phyloP scores from a whole-genome alignment of 2,888 invertebrate genomes.

The Atethmia centrago region DNA sequence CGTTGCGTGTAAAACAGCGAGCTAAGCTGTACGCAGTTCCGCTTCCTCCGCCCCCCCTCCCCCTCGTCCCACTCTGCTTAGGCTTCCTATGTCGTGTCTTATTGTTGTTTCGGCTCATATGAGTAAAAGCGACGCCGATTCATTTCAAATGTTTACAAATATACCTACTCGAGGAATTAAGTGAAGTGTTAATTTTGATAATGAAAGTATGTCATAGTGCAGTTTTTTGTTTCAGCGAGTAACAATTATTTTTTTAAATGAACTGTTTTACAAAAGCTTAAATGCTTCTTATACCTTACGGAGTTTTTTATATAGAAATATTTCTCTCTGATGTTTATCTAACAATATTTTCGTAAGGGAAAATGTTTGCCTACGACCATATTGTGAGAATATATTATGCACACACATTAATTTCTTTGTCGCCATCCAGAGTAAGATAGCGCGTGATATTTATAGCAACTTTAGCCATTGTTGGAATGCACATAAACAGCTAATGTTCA shows the following conservation, averaged over 20 bases:
- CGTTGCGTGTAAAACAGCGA: constrained; percentile 71
- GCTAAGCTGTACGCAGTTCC: constrained; percentile 64
- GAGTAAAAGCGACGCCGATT: constrained; percentile 17
- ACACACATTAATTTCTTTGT: constrained; percentile 35
- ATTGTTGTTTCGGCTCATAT: constrained; percentile 44
- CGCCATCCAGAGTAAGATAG: constrained; percentile 30
- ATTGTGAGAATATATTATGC: constrained; percentile 21
- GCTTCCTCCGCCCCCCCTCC: constrained; percentile 26
- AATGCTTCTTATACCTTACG: background rate
- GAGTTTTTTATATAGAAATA: background rate
- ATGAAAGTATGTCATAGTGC: background rate
- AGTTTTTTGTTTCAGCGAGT: background rate
- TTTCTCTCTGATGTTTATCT: constrained; percentile 3
- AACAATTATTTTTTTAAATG: background rate
- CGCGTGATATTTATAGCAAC: constrained; percentile 59
- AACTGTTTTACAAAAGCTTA: background rate
- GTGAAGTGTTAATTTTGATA: constrained; percentile 2
- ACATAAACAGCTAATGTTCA: constrained; percentile 47
- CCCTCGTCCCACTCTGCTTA: constrained; percentile 3
- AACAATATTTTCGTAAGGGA: constrained; percentile 6
- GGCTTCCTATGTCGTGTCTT: constrained; percentile 35
- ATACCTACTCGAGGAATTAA: background rate
- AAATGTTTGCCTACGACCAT: constrained; percentile 9
- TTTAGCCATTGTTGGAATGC: constrained; percentile 52
- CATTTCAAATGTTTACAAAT: constrained; percentile 27